Evolutionary conservation across 2,113 vertebrate species (phyloP).

Genomic region (Spheniscus mendiculus): DNA sequence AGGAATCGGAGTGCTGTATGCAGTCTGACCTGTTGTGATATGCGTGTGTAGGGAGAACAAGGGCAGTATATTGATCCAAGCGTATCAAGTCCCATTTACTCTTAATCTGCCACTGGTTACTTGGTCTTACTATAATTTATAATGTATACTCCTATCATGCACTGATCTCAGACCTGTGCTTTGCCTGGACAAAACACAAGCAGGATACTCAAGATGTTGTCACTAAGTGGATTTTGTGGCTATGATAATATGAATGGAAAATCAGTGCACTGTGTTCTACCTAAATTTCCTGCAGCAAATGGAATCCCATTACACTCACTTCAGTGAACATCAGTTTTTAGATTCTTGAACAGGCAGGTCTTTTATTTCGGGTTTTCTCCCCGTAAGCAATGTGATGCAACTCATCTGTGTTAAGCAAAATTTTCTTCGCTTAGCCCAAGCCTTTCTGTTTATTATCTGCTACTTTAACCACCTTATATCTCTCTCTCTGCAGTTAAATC

Average conservation of each 20-base stretch:
- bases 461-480: slow-evolving; percentile 2
- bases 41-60: not conserved
- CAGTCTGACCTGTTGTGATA: not conserved
- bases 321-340: not conserved
- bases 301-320: not conserved
- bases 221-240: not conserved
- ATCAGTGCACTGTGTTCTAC: not conserved
- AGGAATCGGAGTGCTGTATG: not conserved
- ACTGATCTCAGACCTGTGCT: not conserved
- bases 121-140: not conserved
- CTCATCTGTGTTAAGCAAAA: not conserved
- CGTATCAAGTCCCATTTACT: not conserved
- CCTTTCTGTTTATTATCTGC: not conserved
- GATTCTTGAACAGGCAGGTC: not conserved
- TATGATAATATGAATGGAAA: not conserved
- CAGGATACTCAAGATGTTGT: not conserved
- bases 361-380: not conserved
- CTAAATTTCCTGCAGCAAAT: not conserved
- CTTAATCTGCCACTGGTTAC: not conserved
- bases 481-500: slow-evolving; percentile 40
- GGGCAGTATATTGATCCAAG: not conserved
- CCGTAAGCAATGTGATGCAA: not conserved
- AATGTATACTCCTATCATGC: not conserved
- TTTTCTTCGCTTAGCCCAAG: not conserved
- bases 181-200: not conserved